Conservation (phyloP, 2,888 invertebrate species). For the Amorpha juglandis region DNA sequence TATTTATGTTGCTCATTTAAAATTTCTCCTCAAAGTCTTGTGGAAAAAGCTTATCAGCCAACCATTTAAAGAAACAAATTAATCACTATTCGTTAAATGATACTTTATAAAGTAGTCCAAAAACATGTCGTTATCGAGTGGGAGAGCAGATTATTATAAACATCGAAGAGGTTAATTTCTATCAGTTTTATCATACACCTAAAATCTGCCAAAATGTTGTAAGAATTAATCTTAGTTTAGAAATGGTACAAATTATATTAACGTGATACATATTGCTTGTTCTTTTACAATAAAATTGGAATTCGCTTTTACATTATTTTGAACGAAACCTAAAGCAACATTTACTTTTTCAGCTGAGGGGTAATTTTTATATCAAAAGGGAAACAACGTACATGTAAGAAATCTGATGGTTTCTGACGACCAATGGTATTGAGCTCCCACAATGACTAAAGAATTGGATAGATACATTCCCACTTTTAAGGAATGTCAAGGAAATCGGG, state of each 20-base stretch:
- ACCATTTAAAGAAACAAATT: not conserved
- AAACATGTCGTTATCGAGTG: conserved; percentile 55
- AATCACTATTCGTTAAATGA: not conserved
- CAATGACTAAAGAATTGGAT: too few relatives aligned
- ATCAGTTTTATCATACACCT: conserved; percentile 70
- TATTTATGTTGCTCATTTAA: too few relatives aligned
- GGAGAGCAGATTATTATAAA: conserved; percentile 71
- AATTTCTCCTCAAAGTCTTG: too few relatives aligned
- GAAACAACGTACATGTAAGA: too few relatives aligned
- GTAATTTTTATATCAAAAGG: too few relatives aligned
- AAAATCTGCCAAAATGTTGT: conserved; percentile 29
- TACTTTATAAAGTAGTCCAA: conserved; percentile 16
- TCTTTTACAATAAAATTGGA: not conserved
- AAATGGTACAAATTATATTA: not conserved
- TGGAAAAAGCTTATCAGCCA: too few relatives aligned
- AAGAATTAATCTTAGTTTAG: not conserved
- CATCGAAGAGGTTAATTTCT: conserved; percentile 78
- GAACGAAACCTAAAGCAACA: too few relatives aligned
- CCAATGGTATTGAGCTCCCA: too few relatives aligned
- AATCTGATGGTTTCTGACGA: too few relatives aligned
- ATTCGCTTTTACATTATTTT: conserved; percentile 2
- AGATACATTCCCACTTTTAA: too few relatives aligned
- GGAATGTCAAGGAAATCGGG: too few relatives aligned
- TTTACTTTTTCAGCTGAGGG: too few relatives aligned
- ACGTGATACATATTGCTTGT: not conserved